These are phyloP conservation scores for Gerris lacustris DNA, from an alignment of 2,888 invertebrate species.

Conservation along the genomic window DNA sequence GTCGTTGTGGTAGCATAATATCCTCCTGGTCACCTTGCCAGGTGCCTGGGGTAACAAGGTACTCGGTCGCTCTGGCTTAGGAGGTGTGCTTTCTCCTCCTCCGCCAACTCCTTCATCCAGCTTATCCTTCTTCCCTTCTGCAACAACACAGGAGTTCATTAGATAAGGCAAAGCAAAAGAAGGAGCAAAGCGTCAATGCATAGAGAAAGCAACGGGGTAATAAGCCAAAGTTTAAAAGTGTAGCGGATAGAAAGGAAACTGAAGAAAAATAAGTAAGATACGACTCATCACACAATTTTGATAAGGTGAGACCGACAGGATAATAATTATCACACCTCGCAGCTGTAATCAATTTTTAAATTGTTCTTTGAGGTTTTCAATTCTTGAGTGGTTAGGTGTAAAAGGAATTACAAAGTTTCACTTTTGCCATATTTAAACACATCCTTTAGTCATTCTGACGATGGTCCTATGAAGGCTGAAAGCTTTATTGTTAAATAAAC, in stretches of 20 bases:
- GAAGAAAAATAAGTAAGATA: no score
- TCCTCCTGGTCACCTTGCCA: constrained; percentile 60
- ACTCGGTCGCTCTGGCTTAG: constrained; percentile 65
- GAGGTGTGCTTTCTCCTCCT: constrained; percentile 33
- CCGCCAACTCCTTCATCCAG: constrained; percentile 36
- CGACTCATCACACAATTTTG: no score
- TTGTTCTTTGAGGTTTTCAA: no score
- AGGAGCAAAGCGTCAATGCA: constrained; percentile 9
- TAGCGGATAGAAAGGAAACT: neutral
- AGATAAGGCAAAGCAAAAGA: constrained; percentile 8
- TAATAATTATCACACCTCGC: no score
- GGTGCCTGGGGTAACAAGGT: constrained; percentile 50
- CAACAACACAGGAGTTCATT: constrained; percentile 38
- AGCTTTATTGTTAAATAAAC: no score
- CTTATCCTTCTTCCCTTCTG: constrained; percentile 90
- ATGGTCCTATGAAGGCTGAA: no score
- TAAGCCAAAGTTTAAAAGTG: constrained; percentile 1
- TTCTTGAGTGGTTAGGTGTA: no score
- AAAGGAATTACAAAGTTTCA: no score
- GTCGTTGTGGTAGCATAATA: constrained; percentile 69
- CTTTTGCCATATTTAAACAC: no score
- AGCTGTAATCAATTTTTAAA: no score
- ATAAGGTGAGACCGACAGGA: no score
- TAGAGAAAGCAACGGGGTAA: neutral
- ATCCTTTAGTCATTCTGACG: no score